phyloP scores from a whole-genome alignment of 1,140 invertebrate species.

The Euwallacea fornicatus region DNA sequence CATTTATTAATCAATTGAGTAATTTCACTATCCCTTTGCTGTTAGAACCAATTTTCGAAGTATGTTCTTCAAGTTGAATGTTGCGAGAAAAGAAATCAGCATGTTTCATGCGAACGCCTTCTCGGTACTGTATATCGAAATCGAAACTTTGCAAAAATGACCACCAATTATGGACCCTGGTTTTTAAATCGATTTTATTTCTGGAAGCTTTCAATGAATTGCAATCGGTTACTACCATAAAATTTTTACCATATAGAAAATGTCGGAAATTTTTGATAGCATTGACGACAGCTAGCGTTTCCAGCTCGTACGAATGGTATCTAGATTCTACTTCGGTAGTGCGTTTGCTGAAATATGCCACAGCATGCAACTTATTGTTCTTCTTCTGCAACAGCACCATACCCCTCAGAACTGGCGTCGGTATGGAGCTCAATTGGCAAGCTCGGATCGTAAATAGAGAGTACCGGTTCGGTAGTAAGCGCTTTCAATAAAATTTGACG shows the following conservation, averaged over 20 bases:
- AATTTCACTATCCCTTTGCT: constrained; percentile 30
- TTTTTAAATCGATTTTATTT: constrained; percentile 48
- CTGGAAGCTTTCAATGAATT: constrained; percentile 47
- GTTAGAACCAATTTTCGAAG: constrained; percentile 26
- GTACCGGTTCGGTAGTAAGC: constrained; percentile 34
- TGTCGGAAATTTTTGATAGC: constrained; percentile 34
- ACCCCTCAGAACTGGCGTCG: constrained; percentile 35
- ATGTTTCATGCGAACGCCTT: constrained; percentile 41
- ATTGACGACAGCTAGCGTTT: constrained; percentile 51
- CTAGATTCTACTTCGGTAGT: background rate
- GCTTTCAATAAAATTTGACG: constrained; percentile 25
- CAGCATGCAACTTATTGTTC: background rate
- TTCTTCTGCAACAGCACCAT: constrained; percentile 23
- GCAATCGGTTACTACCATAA: constrained; percentile 48
- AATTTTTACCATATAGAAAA: constrained; percentile 27
- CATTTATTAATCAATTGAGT: constrained; percentile 16
- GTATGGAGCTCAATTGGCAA: constrained; percentile 37
- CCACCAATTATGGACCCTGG: constrained; percentile 51
- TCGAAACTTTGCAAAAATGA: constrained; percentile 47
- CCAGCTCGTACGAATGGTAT: constrained; percentile 22
- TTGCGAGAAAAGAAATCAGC: constrained; percentile 35
- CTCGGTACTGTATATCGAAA: constrained; percentile 29
- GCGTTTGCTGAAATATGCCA: constrained; percentile 7
- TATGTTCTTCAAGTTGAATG: background rate
- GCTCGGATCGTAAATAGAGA: constrained; percentile 35